Base-by-base conservation (phyloP, 1,140 invertebrate genomes). In the Pogonognathellus flavescens region DNA sequence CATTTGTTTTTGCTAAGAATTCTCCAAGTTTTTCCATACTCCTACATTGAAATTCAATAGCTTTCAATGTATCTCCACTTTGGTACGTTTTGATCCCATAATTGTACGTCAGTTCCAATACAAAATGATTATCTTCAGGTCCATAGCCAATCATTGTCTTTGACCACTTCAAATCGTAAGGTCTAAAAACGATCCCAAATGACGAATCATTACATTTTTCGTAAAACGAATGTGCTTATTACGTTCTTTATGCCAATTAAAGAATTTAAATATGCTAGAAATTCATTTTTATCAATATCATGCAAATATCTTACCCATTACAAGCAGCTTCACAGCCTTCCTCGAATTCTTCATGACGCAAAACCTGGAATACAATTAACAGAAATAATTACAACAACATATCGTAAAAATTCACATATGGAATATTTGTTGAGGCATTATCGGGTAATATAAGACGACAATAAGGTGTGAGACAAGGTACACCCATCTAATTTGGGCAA, bases 131-230 rank as follows among this genome's bases (percentile, higher is more conserved):
- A 89, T 98, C 95, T 92, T 99, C 98, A 10, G 95, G 94, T 0
- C 98, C 98, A 93, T 98, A 99, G 13, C 98, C 98, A 72, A 99
- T 93, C 98, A 99, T 99, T 0, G 98, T 99, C 92, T 99, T 99
- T 89, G 97, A 98, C 98, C 98, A 99, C 88, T 96, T 95, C 88
- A 97, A 98, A 90, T 96, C 96, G 92, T 99, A 99, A 18, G 97
- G 97, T 59, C 97, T 97, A 89, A 80, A 91, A 41, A 6, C n/a
- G n/a, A n/a, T n/a, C n/a, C n/a, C n/a, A n/a, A n/a, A n/a, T n/a
- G n/a, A n/a, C n/a, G n/a, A n/a, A n/a, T n/a, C n/a, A n/a, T n/a
- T n/a, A n/a, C n/a, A n/a, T n/a, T n/a, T n/a, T n/a, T n/a, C n/a
- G 31, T 41, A 41, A 41, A 3, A 41, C 31, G 6, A 41, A 41